phyloP scores from a whole-genome alignment of 2,797 vertebrate species.

The Babyrousa celebensis region DNA sequence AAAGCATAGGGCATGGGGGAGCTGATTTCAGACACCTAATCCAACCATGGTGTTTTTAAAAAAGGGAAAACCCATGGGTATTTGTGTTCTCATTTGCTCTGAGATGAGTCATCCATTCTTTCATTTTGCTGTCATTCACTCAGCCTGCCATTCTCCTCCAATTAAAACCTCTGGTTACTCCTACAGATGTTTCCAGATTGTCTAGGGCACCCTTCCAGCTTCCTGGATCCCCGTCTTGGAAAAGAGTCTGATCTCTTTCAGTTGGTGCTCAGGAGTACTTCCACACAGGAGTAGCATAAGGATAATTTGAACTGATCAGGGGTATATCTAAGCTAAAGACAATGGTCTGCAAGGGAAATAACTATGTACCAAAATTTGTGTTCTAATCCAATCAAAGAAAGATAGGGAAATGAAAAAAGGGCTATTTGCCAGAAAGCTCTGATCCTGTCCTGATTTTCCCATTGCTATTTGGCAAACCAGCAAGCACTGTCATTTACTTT shows the following conservation, averaged over 20 bases:
- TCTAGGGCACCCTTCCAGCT: neutral
- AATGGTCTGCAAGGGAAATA: slow-evolving; percentile 29
- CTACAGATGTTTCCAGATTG: slow-evolving; percentile 55
- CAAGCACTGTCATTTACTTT: slow-evolving; percentile 65
- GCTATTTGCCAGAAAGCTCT: slow-evolving; percentile 39
- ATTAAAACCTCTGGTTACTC: slow-evolving; percentile 53
- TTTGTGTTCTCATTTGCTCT: neutral
- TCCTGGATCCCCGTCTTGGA: neutral
- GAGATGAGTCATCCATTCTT: slow-evolving; percentile 31
- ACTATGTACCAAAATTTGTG: neutral
- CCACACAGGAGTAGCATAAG: neutral
- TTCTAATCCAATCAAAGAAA: neutral
- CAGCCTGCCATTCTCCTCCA: neutral
- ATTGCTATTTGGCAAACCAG: neutral
- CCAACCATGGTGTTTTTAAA: neutral
- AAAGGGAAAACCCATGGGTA: neutral
- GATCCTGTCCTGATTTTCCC: slow-evolving; percentile 4
- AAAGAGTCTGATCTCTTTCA: neutral
- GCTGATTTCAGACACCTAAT: neutral
- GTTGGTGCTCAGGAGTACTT: neutral
- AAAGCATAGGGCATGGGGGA: neutral
- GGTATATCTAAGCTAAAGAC: slow-evolving; percentile 8
- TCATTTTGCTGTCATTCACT: neutral
- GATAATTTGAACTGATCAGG: neutral
- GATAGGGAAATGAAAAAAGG: neutral